Conservation (phyloP, 2,888 invertebrate species). For the Leucania comma region DNA sequence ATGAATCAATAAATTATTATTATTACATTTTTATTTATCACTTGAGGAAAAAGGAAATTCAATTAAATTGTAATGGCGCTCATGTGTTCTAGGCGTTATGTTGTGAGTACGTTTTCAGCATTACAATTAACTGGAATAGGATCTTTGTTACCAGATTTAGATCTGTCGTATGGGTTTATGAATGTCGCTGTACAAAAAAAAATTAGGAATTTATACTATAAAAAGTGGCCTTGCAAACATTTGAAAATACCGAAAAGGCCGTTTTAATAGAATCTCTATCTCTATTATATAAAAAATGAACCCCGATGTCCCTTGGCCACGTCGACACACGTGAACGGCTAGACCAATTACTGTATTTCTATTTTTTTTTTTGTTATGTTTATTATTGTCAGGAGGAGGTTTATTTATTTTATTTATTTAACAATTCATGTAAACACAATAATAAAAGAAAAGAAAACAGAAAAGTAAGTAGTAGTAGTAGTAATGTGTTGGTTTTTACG, state of each 20-base stretch:
- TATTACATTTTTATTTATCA: constrained; percentile 27
- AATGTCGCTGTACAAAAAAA: constrained; percentile 9
- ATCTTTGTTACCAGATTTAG: constrained; percentile 37
- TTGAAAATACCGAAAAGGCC: neutral
- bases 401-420: too few relatives aligned
- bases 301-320: too few relatives aligned
- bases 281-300: too few relatives aligned
- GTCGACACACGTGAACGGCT: too few relatives aligned
- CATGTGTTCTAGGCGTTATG: constrained; percentile 31
- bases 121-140: constrained; percentile 27
- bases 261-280: neutral
- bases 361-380: too few relatives aligned
- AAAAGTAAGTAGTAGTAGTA: too few relatives aligned
- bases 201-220: neutral
- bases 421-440: too few relatives aligned
- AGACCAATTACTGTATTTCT: too few relatives aligned
- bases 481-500: too few relatives aligned
- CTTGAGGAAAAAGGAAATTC: constrained; percentile 49
- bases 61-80: constrained; percentile 32
- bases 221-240: neutral
- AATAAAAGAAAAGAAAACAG: too few relatives aligned
- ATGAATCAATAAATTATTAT: constrained; percentile 25
- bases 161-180: constrained; percentile 20
- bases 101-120: constrained; percentile 20
- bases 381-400: neutral